Evolutionary conservation across 2,797 vertebrate genomes (phyloP).

Genomic region (Girardinus metallicus): DNA sequence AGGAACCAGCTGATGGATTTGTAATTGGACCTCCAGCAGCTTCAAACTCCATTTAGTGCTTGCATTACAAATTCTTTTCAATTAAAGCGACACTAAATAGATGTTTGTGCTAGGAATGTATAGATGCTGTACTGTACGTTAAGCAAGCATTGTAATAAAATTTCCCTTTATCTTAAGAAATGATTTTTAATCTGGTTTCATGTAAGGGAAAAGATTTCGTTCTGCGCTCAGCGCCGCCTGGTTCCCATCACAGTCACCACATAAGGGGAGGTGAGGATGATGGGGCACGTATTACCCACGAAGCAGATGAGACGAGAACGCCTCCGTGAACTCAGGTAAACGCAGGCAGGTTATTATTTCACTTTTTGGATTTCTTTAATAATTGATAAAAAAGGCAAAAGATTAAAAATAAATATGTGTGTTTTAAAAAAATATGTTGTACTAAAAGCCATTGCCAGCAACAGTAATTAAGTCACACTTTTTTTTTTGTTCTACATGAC

Average conservation of each 20-base stretch:
- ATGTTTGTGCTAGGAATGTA: background rate
- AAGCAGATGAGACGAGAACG: background rate
- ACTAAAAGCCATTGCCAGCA: background rate
- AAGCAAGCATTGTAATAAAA: background rate
- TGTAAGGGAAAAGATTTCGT: conserved; percentile 12
- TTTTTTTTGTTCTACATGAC: background rate
- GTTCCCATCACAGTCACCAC: conserved; percentile 17
- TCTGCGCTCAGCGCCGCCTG: background rate
- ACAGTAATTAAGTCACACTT: background rate
- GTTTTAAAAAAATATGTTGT: background rate
- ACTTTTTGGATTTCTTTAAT: conserved; percentile 7
- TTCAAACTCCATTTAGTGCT: conserved; percentile 31
- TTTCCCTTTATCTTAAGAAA: conserved; percentile 2
- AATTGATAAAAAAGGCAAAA: background rate
- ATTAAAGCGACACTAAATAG: conserved; percentile 14
- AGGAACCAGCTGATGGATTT: conserved; percentile 25
- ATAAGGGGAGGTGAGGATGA: conserved; percentile 36
- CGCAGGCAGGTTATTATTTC: conserved; percentile 27
- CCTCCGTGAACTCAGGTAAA: background rate
- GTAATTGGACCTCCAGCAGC: conserved; percentile 29
- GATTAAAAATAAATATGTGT: background rate
- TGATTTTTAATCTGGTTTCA: conserved; percentile 8
- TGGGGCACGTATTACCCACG: conserved; percentile 36
- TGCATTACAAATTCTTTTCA: conserved; percentile 15
- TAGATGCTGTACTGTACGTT: background rate